Evolutionary conservation across 2,113 vertebrate species (phyloP).

Genomic region (Dipodomys stephensi): DNA sequence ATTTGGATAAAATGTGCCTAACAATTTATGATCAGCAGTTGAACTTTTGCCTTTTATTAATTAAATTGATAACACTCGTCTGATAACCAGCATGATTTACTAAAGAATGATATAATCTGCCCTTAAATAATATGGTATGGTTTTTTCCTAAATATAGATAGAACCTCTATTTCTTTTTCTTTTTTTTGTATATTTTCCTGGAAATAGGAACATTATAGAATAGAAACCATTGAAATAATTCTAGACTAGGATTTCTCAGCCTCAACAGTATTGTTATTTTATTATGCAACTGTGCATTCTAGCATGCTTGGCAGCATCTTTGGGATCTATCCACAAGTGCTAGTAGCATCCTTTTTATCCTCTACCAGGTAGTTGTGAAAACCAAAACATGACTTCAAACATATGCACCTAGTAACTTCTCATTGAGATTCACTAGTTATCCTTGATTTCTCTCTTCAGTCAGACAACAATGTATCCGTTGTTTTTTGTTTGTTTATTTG

Average conservation of each 20-base stretch:
- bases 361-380: not conserved
- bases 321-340: not conserved
- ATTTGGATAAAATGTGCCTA: conserved; percentile 11
- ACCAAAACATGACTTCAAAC: conserved; percentile 4
- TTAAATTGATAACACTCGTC: not conserved
- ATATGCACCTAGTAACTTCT: not conserved
- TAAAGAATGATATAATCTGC: not conserved
- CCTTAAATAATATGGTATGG: not conserved
- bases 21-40: not conserved
- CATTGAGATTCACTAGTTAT: not conserved
- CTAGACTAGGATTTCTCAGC: not conserved
- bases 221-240: not conserved
- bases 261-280: not conserved
- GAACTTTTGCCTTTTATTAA: not conserved
- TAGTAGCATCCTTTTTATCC: not conserved
- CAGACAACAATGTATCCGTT: too few species aligned
- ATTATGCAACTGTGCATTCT: not conserved
- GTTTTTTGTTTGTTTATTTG: not conserved
- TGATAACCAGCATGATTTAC: not conserved
- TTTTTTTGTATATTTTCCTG: not conserved
- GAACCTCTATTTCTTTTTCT: not conserved
- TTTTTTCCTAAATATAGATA: conserved; percentile 9
- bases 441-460: too few species aligned
- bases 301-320: not conserved
- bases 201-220: not conserved